phyloP scores from a whole-genome alignment of 2,888 invertebrate species.

The Strigamia crassipes region DNA sequence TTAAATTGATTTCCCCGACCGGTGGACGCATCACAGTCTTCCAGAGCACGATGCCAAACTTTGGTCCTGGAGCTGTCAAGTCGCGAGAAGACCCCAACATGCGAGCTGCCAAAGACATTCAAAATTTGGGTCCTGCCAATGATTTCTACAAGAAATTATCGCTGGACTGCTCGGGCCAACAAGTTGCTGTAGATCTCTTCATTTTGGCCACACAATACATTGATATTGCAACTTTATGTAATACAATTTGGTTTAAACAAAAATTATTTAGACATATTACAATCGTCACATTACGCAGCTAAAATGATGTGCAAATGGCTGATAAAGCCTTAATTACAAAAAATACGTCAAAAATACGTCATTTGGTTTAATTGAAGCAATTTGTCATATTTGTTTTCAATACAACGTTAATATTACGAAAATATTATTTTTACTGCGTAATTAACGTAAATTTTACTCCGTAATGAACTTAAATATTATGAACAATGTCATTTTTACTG shows the following conservation, averaged over 20 bases:
- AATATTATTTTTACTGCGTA: too few relatives aligned
- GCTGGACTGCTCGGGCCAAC: constrained; percentile 93
- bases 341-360: too few relatives aligned
- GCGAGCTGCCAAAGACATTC: constrained; percentile 75
- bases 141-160: constrained; percentile 97
- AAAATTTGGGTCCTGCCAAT: constrained; percentile 89
- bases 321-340: too few relatives aligned
- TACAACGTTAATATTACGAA: too few relatives aligned
- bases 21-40: constrained; percentile 96
- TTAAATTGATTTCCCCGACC: constrained; percentile 86
- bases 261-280: too few relatives aligned
- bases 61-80: constrained; percentile 82
- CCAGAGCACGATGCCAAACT: constrained; percentile 76
- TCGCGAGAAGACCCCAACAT: constrained; percentile 87
- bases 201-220: constrained; percentile 89
- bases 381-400: too few relatives aligned
- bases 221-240: constrained; percentile 90
- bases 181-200: constrained; percentile 94
- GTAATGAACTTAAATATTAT: too few relatives aligned
- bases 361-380: too few relatives aligned
- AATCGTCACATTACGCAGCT: too few relatives aligned
- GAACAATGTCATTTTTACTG: too few relatives aligned
- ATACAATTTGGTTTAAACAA: constrained; percentile 60
- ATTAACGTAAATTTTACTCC: too few relatives aligned
- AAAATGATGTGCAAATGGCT: too few relatives aligned